Percentiles rank a stretch among this genome's conserved stretches.
Conservation (phyloP, 2,113 vertebrate species). For the Tauraco erythrolophus region DNA sequence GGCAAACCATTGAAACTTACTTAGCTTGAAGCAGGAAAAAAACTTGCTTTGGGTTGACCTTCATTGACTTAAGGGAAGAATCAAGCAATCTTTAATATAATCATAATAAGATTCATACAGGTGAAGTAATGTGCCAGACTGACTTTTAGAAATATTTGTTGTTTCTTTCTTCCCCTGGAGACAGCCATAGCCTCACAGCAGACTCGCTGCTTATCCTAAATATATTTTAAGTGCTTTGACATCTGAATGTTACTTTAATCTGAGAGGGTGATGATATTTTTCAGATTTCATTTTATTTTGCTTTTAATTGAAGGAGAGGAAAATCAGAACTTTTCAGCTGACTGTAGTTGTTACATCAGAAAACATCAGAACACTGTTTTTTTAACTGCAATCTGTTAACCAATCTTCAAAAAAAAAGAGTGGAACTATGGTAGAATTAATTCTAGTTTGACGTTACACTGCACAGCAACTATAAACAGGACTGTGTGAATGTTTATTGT, state of each 20-base stretch:
- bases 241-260: background rate
- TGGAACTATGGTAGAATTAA: background rate
- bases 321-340: background rate
- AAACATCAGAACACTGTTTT: background rate
- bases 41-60: background rate
- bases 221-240: background rate
- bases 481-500: background rate
- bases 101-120: background rate
- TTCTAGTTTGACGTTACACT: background rate
- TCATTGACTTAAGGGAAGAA: background rate
- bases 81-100: background rate
- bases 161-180: background rate
- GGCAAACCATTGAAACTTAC: background rate
- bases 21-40: background rate
- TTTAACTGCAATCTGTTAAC: background rate
- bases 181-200: background rate
- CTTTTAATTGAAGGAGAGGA: background rate
- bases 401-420: background rate
- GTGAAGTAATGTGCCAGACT: background rate
- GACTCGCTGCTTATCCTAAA: background rate
- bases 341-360: background rate
- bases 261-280: background rate
- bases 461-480: background rate
- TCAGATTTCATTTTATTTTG: background rate
- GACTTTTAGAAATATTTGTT: background rate